Evolutionary conservation across 2,113 vertebrate species (phyloP), one percentile per base, ranked within the genome.

Genomic region (Coreoperca whiteheadi): DNA sequence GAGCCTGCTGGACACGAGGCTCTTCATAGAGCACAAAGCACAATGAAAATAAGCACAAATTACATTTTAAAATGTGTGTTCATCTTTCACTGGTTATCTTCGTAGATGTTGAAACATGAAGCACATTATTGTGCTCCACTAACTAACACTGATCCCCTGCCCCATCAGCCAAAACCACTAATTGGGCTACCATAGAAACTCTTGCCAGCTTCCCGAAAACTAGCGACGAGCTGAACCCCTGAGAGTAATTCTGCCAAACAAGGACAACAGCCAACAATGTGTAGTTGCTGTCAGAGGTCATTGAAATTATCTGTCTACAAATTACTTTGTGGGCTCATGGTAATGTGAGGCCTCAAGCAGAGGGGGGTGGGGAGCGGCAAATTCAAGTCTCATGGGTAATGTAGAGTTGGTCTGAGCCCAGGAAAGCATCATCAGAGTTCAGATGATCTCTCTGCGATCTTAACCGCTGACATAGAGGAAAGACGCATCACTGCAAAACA

Each of bases 391-490:
- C 72, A 65, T 34, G 79, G 86, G 89, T 92, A 89, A 86, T 74
- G 71, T 75, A 3, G 81, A 91, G 84, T 89, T 89, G 90, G 86
- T 90, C 64, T 0, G 76, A 56, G 81, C 80, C 89, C 92, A 92
- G 88, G 74, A 91, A 89, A 88, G 82, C 90, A 60, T 91, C 82
- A 87, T 92, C 89, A 8, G 78, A 71, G 82, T 86, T 88, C 83
- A 84, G 82, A 93, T 93, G 88, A 89, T 92, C 91, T 87, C 79
- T 56, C 65, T 61, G 88, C 88, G 71, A 91, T 88, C 89, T 81
- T 83, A 85, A 93, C 79, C 46, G 91, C 91, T 94, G 94, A 94
- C 91, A 90, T 83, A 90, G 84, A 90, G 92, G 89, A 92, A 93
- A 92, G 89, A 86, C 57, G 64, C 88, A 89, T 87, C 81, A 70